Evolutionary conservation across 2,888 invertebrate species (phyloP), one percentile per base, ranked within the genome.

Genomic region (Ischnura elegans): DNA sequence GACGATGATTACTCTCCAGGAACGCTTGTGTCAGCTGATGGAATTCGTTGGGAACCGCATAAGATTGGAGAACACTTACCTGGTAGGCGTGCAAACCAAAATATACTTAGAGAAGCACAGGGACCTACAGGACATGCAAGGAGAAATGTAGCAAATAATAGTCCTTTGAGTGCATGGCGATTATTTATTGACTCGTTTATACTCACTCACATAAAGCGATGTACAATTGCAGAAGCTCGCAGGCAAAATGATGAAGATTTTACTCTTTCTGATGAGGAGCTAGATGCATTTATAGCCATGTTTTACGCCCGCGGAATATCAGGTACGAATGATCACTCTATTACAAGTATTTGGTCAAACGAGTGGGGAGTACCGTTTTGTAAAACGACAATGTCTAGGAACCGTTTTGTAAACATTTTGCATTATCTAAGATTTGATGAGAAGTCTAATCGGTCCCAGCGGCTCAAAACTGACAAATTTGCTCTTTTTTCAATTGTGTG

Each of bases 341-440:
- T 55, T 55, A 55, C 55, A 55, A 55, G 55, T 55, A 55, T 55
- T 55, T 55, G 21, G 55, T 55, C 55, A 84, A 42, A 84, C 42
- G 8, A 36, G 16, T 84, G 84, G 84, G 84, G 42, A 36, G 19
- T 84, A 84, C 84, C 29, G 10, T 84, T 84, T 29, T 29, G 84
- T 42, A 84, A 84, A 84, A 84, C 8, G 84, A 42, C 84, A 19
- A 84, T 84, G 84, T 29, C 16, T 36, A 84, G 84, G 5, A 55
- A 55, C 55, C 29, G 84, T 42, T 84, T 84, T 55, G 55, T 55
- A 55, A 55, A 55, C 55, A n/a, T 55, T 55, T 55, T 55, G 55
- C 55, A 55, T 55, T 55, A 55, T 84, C 84, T 84, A 42, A 84
- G 84, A 42, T 84, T 84, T 19, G 84, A 84, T 84, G 84, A 42